Evolutionary conservation across 2,888 invertebrate species (phyloP).

Genomic region (Papilio demoleus): DNA sequence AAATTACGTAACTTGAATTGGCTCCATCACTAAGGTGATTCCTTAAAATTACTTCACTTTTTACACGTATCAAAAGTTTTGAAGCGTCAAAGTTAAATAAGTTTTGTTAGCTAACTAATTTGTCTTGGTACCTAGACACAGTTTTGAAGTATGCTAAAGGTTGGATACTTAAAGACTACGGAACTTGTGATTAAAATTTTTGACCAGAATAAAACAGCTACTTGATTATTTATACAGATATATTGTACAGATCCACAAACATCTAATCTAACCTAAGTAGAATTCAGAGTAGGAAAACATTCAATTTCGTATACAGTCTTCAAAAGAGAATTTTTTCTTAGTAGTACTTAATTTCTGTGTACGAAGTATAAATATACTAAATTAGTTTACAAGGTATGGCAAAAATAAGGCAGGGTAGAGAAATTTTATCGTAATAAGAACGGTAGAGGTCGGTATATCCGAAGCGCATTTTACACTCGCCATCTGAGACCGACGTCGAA

Average conservation of each 20-base stretch:
- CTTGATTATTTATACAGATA: too few relatives aligned
- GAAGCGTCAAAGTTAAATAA: conserved; percentile 43
- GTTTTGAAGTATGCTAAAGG: background rate
- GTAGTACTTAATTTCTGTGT: background rate
- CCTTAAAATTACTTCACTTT: conserved; percentile 16
- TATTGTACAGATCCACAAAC: too few relatives aligned
- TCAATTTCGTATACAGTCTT: too few relatives aligned
- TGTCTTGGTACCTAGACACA: conserved; percentile 1
- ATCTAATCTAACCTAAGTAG: background rate
- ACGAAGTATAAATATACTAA: too few relatives aligned
- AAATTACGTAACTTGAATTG: conserved; percentile 16
- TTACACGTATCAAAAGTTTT: conserved; percentile 1
- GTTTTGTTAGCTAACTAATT: conserved; percentile 39
- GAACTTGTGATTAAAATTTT: background rate
- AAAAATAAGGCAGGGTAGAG: too few relatives aligned
- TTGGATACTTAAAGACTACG: background rate
- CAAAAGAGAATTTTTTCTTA: too few relatives aligned
- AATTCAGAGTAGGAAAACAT: too few relatives aligned
- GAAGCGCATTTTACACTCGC: conserved; percentile 47
- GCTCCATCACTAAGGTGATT: background rate
- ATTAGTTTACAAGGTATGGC: background rate
- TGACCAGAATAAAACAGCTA: background rate
- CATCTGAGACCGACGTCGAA: conserved; percentile 57
- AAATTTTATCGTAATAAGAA: conserved; percentile 22
- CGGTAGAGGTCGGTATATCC: conserved; percentile 46